Base-by-base conservation (phyloP, 23 tunicate genomes). In the Halocynthia roretzi region DNA sequence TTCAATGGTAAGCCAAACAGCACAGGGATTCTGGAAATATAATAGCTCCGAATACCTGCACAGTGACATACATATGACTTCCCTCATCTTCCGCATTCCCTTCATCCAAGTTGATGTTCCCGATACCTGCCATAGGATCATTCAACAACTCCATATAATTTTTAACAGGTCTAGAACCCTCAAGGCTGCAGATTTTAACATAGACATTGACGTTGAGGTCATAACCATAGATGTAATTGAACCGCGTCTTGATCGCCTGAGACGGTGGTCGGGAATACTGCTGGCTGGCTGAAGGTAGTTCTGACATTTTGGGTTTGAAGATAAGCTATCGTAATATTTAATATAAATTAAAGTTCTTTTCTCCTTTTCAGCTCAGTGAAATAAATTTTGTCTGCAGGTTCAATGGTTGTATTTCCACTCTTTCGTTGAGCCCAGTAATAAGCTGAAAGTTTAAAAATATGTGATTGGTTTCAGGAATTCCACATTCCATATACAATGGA, bases 41-140 rank as follows among this genome's bases (percentile, higher is more conserved):
- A 12, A 72, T 48, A 50, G n/a, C 15, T 12, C 2, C n/a, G 12
- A 54, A 6, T 52, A 91, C 97, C 90, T 85, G 90, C 5, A 82
- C 86, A 49, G 98, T 92, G 23, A 77, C 72, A 75, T 77, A 92
- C 98, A 92, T 86, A 65, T 92, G 92, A 70, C 98, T 92, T 5
- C 74, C 87, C 44, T 56, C 71, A 19, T 82, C 87, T 50, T 58
- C 71, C 23, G 77, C 79, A 9, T 88, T 50, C 44, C 85, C 84
- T 48, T 81, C 87, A 71, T 53, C 60, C 76, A 78, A 81, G n/a
- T 91, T 81, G 18, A 92, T 70, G 22, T 78, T 52, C 15, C 63
- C 78, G 40, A 74, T 50, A 8, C 60, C 78, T 44, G 18, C 8
- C 78, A 74, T 53, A 0, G 98, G 92, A 70, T 92, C 92, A 49